phyloP scores from a whole-genome alignment of 2,888 invertebrate species.

The Stenolophus ochropezus region DNA sequence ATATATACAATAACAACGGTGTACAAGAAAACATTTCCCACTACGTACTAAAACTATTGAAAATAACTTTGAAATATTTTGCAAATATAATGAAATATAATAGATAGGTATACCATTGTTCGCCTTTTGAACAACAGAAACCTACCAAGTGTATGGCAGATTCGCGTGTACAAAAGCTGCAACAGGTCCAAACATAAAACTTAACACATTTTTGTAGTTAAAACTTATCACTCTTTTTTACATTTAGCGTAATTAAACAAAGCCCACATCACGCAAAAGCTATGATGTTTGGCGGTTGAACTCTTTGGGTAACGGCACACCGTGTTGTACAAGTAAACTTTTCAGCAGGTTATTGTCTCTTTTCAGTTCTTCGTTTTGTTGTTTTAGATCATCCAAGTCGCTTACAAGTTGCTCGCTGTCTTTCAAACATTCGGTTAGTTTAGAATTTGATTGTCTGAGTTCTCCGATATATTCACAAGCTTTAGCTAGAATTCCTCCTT shows the following conservation, averaged over 20 bases:
- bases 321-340: constrained; percentile 81
- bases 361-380: constrained; percentile 83
- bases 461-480: constrained; percentile 96
- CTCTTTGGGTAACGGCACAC: constrained; percentile 73
- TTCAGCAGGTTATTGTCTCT: constrained; percentile 85
- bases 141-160: constrained; percentile 48
- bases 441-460: constrained; percentile 85
- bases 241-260: constrained; percentile 31
- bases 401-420: constrained; percentile 84
- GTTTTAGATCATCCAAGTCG: constrained; percentile 82
- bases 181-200: constrained; percentile 57
- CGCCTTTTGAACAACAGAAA: constrained; percentile 24
- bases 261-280: background rate
- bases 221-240: constrained; percentile 54
- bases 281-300: constrained; percentile 59
- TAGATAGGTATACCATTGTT: constrained; percentile 40
- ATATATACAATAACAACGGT: constrained; percentile 60
- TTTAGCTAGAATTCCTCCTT: constrained; percentile 95
- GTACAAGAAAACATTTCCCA: constrained; percentile 56
- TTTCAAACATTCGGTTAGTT: constrained; percentile 77
- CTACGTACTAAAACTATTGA: constrained; percentile 53
- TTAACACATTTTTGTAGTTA: constrained; percentile 51
- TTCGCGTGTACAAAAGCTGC: constrained; percentile 56
- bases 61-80: constrained; percentile 49
- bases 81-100: constrained; percentile 48